Conservation (phyloP, 2,113 vertebrate genomes). For the Sprattus sprattus region DNA sequence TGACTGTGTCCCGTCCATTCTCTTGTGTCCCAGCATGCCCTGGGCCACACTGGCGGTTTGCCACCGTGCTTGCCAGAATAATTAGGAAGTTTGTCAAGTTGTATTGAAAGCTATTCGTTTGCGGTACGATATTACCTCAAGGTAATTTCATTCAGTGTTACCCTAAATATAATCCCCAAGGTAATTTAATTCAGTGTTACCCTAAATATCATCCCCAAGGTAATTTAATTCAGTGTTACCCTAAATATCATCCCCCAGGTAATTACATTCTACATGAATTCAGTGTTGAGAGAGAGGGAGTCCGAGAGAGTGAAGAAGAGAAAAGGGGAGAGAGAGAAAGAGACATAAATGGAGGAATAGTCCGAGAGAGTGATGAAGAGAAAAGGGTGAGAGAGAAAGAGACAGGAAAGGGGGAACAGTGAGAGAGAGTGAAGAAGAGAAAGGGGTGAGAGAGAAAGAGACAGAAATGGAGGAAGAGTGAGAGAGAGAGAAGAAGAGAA, state of each 20-base stretch:
- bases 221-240: not conserved
- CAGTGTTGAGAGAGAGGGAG: no score
- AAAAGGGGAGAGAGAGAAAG: not conserved
- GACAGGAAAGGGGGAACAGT: slow-evolving; percentile 22
- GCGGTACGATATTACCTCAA: not conserved
- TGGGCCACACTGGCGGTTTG: not conserved
- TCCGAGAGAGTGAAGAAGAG: slow-evolving; percentile 19
- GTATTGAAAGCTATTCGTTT: not conserved
- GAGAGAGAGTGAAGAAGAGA: slow-evolving; percentile 21
- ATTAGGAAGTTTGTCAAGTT: not conserved
- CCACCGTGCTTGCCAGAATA: not conserved
- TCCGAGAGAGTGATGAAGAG: slow-evolving; percentile 19
- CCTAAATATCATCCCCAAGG: not conserved
- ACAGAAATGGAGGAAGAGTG: no score
- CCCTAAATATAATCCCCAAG: no score
- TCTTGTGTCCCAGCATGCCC: no score
- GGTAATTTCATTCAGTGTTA: no score
- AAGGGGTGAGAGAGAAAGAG: not conserved
- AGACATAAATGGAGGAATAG: slow-evolving; percentile 25
- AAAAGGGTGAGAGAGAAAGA: not conserved
- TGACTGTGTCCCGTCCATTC: no score
- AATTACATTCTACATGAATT: not conserved
- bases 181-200: no score
- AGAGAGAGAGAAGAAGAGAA: slow-evolving; percentile 12
- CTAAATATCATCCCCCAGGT: not conserved